A percentile compares a stretch with the other conserved stretches of the same genome.
phyloP scores from a whole-genome alignment of 2,888 invertebrate species.

The Phlogophora meticulosa region DNA sequence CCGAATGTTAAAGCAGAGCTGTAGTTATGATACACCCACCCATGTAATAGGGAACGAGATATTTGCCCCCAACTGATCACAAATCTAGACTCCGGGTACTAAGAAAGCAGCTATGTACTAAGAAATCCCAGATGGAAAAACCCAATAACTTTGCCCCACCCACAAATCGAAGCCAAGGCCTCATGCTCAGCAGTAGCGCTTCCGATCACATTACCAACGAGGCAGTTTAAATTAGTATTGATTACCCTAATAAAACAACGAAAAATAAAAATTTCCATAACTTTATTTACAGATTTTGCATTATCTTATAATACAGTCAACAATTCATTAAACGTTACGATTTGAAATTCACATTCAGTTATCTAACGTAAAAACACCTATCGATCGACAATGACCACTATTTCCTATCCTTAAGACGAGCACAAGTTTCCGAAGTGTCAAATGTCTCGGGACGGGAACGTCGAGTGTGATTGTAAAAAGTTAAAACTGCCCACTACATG shows the following conservation, averaged over 20 bases:
- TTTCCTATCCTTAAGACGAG: slow-evolving; percentile 74
- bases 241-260: slow-evolving; percentile 66
- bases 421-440: slow-evolving; percentile 68
- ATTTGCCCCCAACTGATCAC: no score
- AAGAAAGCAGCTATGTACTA: no score
- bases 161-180: no score
- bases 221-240: not conserved
- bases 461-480: slow-evolving; percentile 61
- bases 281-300: slow-evolving; percentile 90
- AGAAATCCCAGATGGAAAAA: no score
- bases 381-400: slow-evolving; percentile 82
- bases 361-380: slow-evolving; percentile 89
- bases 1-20: no score
- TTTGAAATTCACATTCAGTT: slow-evolving; percentile 89
- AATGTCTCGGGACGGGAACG: slow-evolving; percentile 78
- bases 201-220: no score
- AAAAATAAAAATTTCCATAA: slow-evolving; percentile 85
- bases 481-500: slow-evolving; percentile 52
- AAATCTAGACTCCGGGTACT: no score
- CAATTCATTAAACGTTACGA: slow-evolving; percentile 87
- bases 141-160: no score
- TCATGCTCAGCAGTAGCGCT: no score
- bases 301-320: slow-evolving; percentile 91
- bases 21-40: no score
- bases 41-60: no score